Evolutionary conservation across 2,113 vertebrate species (phyloP).

Genomic region (Marcusenius ussheri): DNA sequence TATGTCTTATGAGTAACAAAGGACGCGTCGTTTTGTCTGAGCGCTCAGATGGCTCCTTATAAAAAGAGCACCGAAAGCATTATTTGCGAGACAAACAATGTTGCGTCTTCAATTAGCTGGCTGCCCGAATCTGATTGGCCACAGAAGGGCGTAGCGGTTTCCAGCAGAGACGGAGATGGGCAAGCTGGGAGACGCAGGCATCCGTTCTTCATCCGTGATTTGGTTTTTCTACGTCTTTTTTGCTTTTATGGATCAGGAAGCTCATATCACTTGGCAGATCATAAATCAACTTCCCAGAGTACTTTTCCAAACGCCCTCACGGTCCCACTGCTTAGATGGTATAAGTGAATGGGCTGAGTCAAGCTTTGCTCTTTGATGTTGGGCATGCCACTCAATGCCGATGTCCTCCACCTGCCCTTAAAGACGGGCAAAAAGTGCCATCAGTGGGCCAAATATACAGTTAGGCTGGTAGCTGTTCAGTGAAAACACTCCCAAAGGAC

Average conservation of each 20-base stretch:
- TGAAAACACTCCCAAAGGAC: neutral
- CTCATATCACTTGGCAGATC: constrained; percentile 67
- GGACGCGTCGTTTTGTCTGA: neutral
- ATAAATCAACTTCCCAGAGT: constrained; percentile 68
- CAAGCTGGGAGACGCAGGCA: neutral
- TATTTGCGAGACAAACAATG: neutral
- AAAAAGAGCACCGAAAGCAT: neutral
- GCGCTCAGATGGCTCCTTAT: neutral
- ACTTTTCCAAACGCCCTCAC: constrained; percentile 58
- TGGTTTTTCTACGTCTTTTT: neutral
- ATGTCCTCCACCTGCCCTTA: neutral
- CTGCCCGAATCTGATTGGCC: neutral
- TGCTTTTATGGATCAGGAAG: constrained; percentile 63
- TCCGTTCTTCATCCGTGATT: neutral
- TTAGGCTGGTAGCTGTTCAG: neutral
- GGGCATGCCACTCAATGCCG: neutral
- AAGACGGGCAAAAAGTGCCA: neutral
- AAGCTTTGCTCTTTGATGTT: neutral
- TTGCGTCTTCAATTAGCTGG: neutral
- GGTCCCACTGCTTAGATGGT: constrained; percentile 57
- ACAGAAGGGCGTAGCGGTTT: neutral
- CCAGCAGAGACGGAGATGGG: neutral
- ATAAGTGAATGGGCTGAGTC: neutral
- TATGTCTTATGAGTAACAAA: neutral
- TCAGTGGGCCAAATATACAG: neutral